Evolutionary conservation across 2,888 invertebrate species (phyloP).

Genomic region (Sphaeridia pumilis): DNA sequence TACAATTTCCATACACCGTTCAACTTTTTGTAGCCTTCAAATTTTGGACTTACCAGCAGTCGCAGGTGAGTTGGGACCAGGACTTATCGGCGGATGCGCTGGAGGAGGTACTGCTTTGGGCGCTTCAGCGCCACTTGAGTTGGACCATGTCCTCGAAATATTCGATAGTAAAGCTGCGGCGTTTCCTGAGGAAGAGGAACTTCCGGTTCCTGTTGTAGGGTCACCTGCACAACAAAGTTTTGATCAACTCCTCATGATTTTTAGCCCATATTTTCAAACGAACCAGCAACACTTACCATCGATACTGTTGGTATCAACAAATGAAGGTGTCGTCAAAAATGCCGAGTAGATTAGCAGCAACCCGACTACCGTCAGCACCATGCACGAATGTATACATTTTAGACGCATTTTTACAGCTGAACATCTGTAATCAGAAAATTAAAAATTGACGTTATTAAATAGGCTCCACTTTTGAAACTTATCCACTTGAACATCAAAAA

Average conservation of each 20-base stretch:
- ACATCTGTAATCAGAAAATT: conserved; percentile 28
- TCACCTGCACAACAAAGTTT: background rate
- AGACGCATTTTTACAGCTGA: conserved; percentile 35
- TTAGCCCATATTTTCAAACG: too few species aligned
- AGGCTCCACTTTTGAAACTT: too few species aligned
- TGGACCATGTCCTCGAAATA: background rate
- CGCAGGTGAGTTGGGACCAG: background rate
- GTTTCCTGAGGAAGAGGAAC: background rate
- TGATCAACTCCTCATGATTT: background rate
- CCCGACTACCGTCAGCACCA: conserved; percentile 35
- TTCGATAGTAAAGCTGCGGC: background rate
- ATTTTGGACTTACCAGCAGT: background rate
- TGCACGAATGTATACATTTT: conserved; percentile 35
- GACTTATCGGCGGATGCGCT: background rate
- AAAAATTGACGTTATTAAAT: too few species aligned
- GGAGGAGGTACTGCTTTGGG: background rate
- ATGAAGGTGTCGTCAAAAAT: conserved; percentile 34
- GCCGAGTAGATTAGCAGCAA: conserved; percentile 35
- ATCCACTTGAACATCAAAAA: too few species aligned
- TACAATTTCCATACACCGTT: background rate
- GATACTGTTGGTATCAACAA: conserved; percentile 27
- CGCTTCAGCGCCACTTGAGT: background rate
- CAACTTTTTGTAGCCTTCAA: background rate
- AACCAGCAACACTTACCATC: conserved; percentile 15
- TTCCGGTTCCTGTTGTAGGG: background rate